phyloP scores from a whole-genome alignment of 2,888 invertebrate species.

The Druceiella hillmani region DNA sequence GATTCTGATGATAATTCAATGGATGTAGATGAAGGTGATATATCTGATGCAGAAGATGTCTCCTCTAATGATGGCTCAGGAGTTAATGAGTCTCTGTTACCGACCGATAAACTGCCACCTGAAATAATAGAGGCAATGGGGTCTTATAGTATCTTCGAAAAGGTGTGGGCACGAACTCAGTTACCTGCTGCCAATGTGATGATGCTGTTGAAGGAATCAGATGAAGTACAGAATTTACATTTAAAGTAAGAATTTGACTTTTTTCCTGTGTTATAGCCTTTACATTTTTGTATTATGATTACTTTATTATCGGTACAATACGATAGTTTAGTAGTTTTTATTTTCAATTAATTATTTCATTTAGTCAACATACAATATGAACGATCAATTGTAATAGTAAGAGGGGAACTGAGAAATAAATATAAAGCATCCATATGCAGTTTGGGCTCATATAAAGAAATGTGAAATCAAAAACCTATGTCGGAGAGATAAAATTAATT shows the following conservation, averaged over 20 bases:
- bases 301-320: too few relatives aligned
- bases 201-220: conserved; percentile 48
- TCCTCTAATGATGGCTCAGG: conserved; percentile 38
- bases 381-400: too few relatives aligned
- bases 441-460: too few relatives aligned
- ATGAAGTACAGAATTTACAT: conserved; percentile 40
- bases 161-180: conserved; percentile 51
- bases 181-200: conserved; percentile 51
- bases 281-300: conserved; percentile 4
- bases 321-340: too few relatives aligned
- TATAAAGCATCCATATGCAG: too few relatives aligned
- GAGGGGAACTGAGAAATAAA: too few relatives aligned
- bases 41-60: conserved; percentile 37
- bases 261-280: conserved; percentile 3
- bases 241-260: conserved; percentile 45
- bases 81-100: conserved; percentile 28
- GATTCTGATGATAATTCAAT: conserved; percentile 23
- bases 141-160: conserved; percentile 53
- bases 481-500: too few relatives aligned
- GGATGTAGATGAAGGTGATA: conserved; percentile 33
- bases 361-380: too few relatives aligned
- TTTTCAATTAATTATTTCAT: too few relatives aligned
- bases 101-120: conserved; percentile 48
- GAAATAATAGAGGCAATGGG: conserved; percentile 58
- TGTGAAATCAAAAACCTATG: too few relatives aligned